Evolutionary conservation across 2,797 vertebrate species (phyloP).

Genomic region (Gallirallus australis): DNA sequence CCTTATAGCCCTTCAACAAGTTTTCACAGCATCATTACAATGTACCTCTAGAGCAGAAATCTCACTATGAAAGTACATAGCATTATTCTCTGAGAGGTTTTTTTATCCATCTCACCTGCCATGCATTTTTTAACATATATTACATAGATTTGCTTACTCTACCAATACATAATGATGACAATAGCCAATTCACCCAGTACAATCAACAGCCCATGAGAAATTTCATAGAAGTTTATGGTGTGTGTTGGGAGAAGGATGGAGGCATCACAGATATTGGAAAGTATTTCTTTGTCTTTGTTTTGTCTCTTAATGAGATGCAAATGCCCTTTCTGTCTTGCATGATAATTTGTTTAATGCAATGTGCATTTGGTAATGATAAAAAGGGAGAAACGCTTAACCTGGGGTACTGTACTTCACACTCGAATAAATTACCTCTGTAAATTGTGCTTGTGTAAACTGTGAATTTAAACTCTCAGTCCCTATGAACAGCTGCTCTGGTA

Average conservation of each 20-base stretch:
- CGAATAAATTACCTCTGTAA: slow-evolving; percentile 43
- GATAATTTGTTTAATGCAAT: slow-evolving; percentile 4
- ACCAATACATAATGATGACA: not conserved
- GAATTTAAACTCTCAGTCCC: slow-evolving; percentile 16
- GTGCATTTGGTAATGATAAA: slow-evolving; percentile 27
- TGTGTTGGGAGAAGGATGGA: not conserved
- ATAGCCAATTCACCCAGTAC: not conserved
- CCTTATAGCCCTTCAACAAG: not conserved
- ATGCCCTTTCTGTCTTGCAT: not conserved
- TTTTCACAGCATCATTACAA: not conserved
- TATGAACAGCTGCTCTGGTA: not conserved
- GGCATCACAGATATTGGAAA: not conserved
- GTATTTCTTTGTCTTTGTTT: not conserved
- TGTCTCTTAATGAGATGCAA: not conserved
- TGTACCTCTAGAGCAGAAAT: not conserved
- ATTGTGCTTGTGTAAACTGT: slow-evolving; percentile 15
- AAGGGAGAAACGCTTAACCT: slow-evolving; percentile 25
- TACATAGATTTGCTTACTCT: not conserved
- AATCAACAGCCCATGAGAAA: not conserved
- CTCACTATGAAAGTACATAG: not conserved
- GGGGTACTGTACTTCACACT: not conserved
- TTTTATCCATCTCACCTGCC: not conserved
- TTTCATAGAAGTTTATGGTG: not conserved
- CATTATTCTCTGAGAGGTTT: not conserved
- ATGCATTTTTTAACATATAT: not conserved